Base-by-base conservation (phyloP, 2,797 vertebrate genomes). In the Mallotus villosus region DNA sequence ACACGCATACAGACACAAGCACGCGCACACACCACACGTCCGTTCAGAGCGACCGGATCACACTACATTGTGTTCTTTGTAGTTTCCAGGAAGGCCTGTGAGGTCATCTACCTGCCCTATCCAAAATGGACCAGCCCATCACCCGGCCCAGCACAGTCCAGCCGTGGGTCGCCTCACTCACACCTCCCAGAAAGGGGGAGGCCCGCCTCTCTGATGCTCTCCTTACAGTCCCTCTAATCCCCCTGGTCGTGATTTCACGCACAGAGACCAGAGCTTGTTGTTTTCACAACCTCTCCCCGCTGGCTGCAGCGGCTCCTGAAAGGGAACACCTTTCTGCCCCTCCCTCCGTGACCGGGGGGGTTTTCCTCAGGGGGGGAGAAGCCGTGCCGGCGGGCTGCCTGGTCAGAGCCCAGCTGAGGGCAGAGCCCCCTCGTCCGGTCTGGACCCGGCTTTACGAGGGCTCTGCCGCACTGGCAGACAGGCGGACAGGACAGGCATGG, bases 241-340 rank as follows among this genome's bases (percentile, higher is more conserved):
- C 87, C 86, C 90, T 92, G 91, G 92, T 92, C 88, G 83, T 86
- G 79, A 93, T 94, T 92, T 92, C 90, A 93, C 84, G 88, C 91
- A 86, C 79, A 7, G 83, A 79, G 81, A 82, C 82, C 79, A 75
- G 75, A 83, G 82, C 85, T 89, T 91, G 88, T 93, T 91, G 89
- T 92, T 92, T 94, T 93, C 91, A 90, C 91, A 91, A 91, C 84
- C 91, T 90, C 89, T 91, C 82, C 64, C 79, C 84, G 68, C 85
- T 92, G 90, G 91, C 85, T 83, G 87, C 81, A 83, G 84, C 84
- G 86, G 84, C 90, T 93, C 87, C 87, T 86, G 90, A 90, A 92
- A 93, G 74, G 49, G 32, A 86, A 92, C 82, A 89, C 90, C 88
- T 84, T 61, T 66, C 68, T 3, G 6, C 61, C 16, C 41, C 14